These are phyloP conservation scores for Chrysemys picta DNA, from an alignment of 2,113 vertebrate species.

Conservation along the genomic window DNA sequence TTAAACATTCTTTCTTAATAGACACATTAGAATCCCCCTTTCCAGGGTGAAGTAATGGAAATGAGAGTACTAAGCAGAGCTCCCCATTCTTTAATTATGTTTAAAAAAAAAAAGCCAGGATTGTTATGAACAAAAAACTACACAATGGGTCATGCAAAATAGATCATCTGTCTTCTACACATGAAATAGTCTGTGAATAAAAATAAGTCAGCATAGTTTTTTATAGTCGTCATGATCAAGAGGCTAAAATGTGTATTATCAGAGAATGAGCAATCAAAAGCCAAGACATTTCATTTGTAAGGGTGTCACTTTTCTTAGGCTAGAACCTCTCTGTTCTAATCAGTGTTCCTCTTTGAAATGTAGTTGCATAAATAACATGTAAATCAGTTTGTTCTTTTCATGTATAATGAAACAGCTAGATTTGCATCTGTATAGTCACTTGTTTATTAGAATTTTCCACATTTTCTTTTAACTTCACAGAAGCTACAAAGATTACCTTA, in stretches of 20 bases:
- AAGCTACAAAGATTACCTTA: constrained; percentile 94
- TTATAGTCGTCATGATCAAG: not conserved
- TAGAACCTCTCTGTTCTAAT: not conserved
- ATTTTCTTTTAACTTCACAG: constrained; percentile 77
- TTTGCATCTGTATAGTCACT: constrained; percentile 6
- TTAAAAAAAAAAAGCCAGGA: not conserved
- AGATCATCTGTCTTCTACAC: not conserved
- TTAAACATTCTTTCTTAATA: not conserved
- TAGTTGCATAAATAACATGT: not conserved
- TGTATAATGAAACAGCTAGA: not conserved
- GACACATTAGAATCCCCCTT: not conserved
- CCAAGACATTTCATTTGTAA: not conserved
- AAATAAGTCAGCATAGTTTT: not conserved
- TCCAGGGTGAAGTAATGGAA: not conserved
- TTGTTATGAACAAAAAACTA: not conserved
- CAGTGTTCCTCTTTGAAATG: constrained; percentile 33
- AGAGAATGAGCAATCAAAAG: not conserved
- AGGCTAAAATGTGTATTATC: not conserved
- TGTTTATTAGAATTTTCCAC: constrained; percentile 44
- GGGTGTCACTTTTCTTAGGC: not conserved
- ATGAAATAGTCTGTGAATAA: not conserved
- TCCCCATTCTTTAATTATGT: not conserved
- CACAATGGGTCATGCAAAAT: fast-evolving
- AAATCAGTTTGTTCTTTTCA: not conserved
- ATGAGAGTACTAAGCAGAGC: not conserved